Conservation (phyloP, 2,888 invertebrate species). For the Lottia scabra region DNA sequence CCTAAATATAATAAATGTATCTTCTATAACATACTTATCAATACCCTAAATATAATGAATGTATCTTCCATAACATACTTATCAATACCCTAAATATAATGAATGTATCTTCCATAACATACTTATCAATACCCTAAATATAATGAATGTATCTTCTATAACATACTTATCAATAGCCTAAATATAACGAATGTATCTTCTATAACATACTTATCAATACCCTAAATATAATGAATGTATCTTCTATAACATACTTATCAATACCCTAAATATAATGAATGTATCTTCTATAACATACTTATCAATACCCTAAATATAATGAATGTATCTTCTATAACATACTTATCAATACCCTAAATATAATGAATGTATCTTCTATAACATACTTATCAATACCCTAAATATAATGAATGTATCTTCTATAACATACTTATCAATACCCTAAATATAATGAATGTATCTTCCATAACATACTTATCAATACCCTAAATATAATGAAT, state of each 20-base stretch:
- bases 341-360: constrained; percentile 73
- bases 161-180: constrained; percentile 73
- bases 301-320: constrained; percentile 72
- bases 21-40: constrained; percentile 72
- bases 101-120: constrained; percentile 72
- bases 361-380: constrained; percentile 70
- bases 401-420: constrained; percentile 69
- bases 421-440: constrained; percentile 73
- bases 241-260: constrained; percentile 72
- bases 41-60: constrained; percentile 70
- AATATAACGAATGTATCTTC: constrained; percentile 69
- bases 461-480: constrained; percentile 72
- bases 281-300: constrained; percentile 72
- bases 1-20: constrained; percentile 70
- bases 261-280: constrained; percentile 70
- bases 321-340: constrained; percentile 72
- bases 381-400: constrained; percentile 73
- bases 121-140: constrained; percentile 73
- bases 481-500: constrained; percentile 70
- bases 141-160: constrained; percentile 70
- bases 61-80: constrained; percentile 72
- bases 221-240: constrained; percentile 70
- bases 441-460: constrained; percentile 70
- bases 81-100: constrained; percentile 72
- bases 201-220: constrained; percentile 73